phyloP scores from a whole-genome alignment of 2,113 vertebrate genomes.

The Lamprotornis superbus region DNA sequence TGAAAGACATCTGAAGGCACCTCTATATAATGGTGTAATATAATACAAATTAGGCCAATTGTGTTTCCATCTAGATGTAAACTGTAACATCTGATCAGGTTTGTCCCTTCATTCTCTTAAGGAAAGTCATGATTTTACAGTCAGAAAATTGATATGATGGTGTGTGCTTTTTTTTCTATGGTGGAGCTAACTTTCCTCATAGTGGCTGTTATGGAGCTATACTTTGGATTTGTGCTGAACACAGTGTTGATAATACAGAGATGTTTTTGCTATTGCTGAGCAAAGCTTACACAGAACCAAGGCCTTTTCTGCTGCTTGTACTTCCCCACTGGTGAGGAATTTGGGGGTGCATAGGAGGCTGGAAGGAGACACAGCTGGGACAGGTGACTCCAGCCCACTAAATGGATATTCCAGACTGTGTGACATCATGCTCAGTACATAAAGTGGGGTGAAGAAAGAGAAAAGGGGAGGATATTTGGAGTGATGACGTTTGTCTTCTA shows the following conservation, averaged over 20 bases:
- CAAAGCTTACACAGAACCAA: not conserved
- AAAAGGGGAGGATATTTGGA: not conserved
- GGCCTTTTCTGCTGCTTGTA: not conserved
- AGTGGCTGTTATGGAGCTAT: not conserved
- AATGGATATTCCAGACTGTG: not conserved
- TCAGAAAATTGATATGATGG: not conserved
- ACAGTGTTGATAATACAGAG: not conserved
- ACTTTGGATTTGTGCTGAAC: not conserved
- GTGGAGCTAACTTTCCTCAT: not conserved
- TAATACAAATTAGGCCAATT: not conserved
- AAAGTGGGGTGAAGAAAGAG: not conserved
- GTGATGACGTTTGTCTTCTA: not conserved
- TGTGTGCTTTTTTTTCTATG: not conserved
- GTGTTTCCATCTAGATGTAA: not conserved
- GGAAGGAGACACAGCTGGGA: not conserved
- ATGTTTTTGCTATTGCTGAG: not conserved
- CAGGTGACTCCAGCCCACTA: not conserved
- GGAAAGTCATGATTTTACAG: not conserved
- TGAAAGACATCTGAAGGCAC: not conserved
- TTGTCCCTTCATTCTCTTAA: not conserved
- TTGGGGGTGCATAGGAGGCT: rapidly evolving
- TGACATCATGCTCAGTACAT: not conserved
- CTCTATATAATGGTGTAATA: not conserved
- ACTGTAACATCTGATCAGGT: not conserved
- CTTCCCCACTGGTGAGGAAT: rapidly evolving